Evolutionary conservation across 2,113 vertebrate species (phyloP).

Genomic region (Zapornia atra): DNA sequence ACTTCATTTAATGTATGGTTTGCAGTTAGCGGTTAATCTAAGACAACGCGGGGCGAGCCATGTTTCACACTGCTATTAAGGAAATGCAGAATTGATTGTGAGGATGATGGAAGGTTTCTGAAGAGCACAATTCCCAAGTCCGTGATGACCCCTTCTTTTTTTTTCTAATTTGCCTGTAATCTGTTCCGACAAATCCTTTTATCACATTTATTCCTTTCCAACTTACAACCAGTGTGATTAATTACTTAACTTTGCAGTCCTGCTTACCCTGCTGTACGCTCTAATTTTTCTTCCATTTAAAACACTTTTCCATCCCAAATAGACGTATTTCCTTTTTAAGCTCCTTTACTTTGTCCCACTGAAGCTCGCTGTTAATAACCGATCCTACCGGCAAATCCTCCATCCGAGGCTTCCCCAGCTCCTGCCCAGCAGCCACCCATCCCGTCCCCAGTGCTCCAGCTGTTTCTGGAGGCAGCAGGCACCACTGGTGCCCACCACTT

Average conservation of each 20-base stretch:
- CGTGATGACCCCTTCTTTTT: constrained; percentile 28
- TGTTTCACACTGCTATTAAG: constrained; percentile 40
- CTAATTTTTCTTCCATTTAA: constrained; percentile 62
- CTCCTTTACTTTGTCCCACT: background rate
- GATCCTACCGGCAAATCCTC: background rate
- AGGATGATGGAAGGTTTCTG: constrained; percentile 69
- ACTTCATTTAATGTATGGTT: constrained; percentile 59
- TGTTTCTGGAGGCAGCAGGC: background rate
- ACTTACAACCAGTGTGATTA: constrained; percentile 67
- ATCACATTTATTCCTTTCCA: constrained; percentile 66
- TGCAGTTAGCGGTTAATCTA: constrained; percentile 62
- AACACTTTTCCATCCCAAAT: constrained; percentile 12
- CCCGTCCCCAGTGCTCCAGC: background rate
- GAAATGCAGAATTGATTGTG: constrained; percentile 68
- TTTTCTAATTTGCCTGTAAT: constrained; percentile 65
- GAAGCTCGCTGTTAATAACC: background rate
- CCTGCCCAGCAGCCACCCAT: background rate
- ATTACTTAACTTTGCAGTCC: constrained; percentile 60
- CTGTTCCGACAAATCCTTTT: constrained; percentile 70
- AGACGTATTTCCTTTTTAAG: background rate
- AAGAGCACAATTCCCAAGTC: constrained; percentile 63
- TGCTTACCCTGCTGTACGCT: background rate
- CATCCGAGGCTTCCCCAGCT: background rate
- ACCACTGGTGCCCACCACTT: background rate
- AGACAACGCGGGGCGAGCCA: background rate